Evolutionary conservation across 1,140 invertebrate genomes (phyloP).

Genomic region (Drosophila nannoptera): DNA sequence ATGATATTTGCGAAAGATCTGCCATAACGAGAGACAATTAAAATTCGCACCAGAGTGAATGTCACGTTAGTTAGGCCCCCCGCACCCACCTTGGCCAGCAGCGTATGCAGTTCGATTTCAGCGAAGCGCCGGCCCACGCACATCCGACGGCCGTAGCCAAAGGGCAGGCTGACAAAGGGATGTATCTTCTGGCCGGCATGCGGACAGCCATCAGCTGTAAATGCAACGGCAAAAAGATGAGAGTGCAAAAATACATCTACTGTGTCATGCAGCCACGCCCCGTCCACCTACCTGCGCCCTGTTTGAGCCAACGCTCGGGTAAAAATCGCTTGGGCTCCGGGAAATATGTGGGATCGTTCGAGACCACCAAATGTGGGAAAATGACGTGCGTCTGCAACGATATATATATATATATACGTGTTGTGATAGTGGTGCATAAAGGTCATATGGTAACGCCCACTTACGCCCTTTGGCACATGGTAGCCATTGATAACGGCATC

Average conservation of each 20-base stretch:
- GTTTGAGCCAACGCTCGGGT: constrained; percentile 88
- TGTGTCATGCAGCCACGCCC: not conserved
- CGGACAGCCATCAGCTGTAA: constrained; percentile 52
- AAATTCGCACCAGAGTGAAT: not conserved
- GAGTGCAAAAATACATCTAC: not conserved
- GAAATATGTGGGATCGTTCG: constrained; percentile 87
- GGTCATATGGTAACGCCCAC: constrained; percentile 46
- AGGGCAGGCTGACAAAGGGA: constrained; percentile 89
- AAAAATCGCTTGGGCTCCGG: constrained; percentile 83
- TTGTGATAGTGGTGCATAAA: constrained; percentile 2
- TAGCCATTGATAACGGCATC: constrained; percentile 90
- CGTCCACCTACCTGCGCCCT: constrained; percentile 46
- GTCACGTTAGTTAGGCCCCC: not conserved
- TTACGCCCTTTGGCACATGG: constrained; percentile 92
- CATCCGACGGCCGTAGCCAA: constrained; percentile 90
- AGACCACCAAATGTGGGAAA: constrained; percentile 89
- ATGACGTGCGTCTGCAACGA: constrained; percentile 87
- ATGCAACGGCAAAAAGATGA: too few species aligned
- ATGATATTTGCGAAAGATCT: constrained; percentile 85
- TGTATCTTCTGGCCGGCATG: constrained; percentile 80
- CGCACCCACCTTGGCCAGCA: constrained; percentile 81
- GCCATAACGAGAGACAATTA: constrained; percentile 47
- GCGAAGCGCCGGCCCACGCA: constrained; percentile 90
- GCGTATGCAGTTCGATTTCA: constrained; percentile 87
- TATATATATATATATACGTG: too few species aligned